These are phyloP conservation scores for Suillia variegata DNA, from an alignment of 2,888 invertebrate genomes.

Conservation along the genomic window DNA sequence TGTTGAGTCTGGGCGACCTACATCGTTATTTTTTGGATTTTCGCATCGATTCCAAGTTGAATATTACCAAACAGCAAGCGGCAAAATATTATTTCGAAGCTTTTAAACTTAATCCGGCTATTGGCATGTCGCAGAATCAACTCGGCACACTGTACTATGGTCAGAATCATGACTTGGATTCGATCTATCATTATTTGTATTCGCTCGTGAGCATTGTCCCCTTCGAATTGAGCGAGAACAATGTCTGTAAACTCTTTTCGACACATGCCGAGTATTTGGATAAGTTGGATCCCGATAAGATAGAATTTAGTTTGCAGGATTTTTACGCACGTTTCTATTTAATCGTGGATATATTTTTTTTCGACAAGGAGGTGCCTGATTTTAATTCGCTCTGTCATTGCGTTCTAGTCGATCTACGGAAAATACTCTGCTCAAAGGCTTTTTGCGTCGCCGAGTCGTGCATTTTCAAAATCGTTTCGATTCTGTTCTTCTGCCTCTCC, in stretches of 20 bases:
- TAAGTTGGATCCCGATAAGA: slow-evolving; percentile 60
- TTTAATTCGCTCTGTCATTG: slow-evolving; percentile 72
- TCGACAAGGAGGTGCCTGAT: slow-evolving; percentile 66
- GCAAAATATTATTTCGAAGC: slow-evolving; percentile 87
- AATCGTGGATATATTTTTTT: slow-evolving; percentile 63
- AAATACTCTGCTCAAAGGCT: slow-evolving; percentile 71
- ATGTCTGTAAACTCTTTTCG: slow-evolving; percentile 76
- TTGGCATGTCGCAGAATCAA: slow-evolving; percentile 94
- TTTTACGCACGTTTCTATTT: slow-evolving; percentile 64
- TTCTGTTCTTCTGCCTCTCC: slow-evolving; percentile 80
- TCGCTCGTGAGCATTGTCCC: slow-evolving; percentile 77
- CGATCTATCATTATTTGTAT: slow-evolving; percentile 87
- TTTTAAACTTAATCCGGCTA: slow-evolving; percentile 74
- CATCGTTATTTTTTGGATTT: slow-evolving; percentile 73
- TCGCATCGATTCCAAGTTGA: slow-evolving; percentile 54
- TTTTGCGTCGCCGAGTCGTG: slow-evolving; percentile 68
- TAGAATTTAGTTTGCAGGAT: slow-evolving; percentile 61
- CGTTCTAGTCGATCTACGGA: slow-evolving; percentile 74
- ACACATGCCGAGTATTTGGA: slow-evolving; percentile 71
- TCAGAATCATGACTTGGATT: slow-evolving; percentile 82
- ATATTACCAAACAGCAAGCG: slow-evolving; percentile 61
- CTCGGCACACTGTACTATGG: slow-evolving; percentile 84
- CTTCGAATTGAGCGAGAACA: slow-evolving; percentile 90
- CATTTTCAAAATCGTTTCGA: slow-evolving; percentile 81
- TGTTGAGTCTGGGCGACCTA: slow-evolving; percentile 89